Base-by-base conservation (phyloP, 2,888 invertebrate species). In the Pyrrhia umbra region DNA sequence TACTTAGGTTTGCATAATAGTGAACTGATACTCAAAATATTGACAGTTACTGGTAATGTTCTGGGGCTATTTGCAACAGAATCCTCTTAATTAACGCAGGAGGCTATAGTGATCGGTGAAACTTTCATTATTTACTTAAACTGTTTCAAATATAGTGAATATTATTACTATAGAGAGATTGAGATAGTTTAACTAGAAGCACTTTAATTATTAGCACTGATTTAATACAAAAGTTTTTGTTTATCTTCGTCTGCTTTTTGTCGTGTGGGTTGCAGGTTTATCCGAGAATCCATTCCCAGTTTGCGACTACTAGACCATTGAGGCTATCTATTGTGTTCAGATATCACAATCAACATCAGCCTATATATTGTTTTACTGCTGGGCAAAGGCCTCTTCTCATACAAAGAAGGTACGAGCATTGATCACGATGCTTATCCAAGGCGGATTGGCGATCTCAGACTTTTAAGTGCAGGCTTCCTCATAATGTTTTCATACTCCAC, bases 61-160 rank as follows among this genome's bases (percentile, higher is more conserved):
- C 27, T 3, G 2, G 15, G 23, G 43, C 37, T 45, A 51, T 66
- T 73, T 67, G 40, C 34, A 47, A 18, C 45, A 66, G 74, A 66
- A 34, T 73, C 30, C n/a, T 52, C 40, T 27, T 67, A 46, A 73
- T 73, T 54, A 67, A 1, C 15, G 25, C 66, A 21, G 21, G 40
- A 46, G 74, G 67, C 66, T 46, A 15, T 51, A 40, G 13, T 18
- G 34, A 46, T 74, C 55, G 66, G 55, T 42, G 23, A n/a, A 67
- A 54, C 21, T 66, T 67, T 54, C 45, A 18, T 9, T 40, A 23
- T 49, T 72, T 20, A 27, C 21, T 8, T 27, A 6, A 27, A 39
- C 2, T 25, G n/a, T 3, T 65, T 9, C 20, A 16, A 16, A 16
- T 0, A 25, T 21, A 8, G 1, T n/a, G 23, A n/a, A 23, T 43